Base-by-base conservation (phyloP, 2,888 invertebrate genomes). In the Tuberolachnus salignus region DNA sequence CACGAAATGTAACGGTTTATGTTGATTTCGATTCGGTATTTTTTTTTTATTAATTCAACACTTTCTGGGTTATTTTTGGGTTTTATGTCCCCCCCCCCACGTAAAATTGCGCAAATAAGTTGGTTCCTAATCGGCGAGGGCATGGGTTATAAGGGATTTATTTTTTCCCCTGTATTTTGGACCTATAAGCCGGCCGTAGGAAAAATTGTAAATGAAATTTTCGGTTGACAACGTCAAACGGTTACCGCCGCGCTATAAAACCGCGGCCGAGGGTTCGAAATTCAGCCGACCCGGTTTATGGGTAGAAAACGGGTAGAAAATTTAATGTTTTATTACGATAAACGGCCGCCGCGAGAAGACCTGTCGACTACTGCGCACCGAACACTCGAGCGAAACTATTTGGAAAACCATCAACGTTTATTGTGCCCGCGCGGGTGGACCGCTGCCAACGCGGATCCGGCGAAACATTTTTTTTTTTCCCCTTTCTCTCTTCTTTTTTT, bases 361-460 rank as follows among this genome's bases (percentile, higher is more conserved):
- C 59, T 8, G 57, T 16, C 46, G 46, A 1, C 46, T 34, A 34
- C 6, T 4, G 6, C 34, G 34, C 3, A 26, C 59, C 8, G 16
- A 55, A 10, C 34, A n/a, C 46, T 46, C 9, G 34, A 3, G 34
- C 6, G 34, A 26, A 55, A 70, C 70, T 70, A 70, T 55, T 70
- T 23, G 70, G 42, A 70, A 55, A 70, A 55, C 14, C 53, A 26
- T 42, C 34, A 69, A 67, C 51, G 9, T n/a, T 11, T 11, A 19
- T 34, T 42, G 42, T 42, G 16, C 11, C 6, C 9, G 44, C 70
- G 55, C 55, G 42, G 55, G 55, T 42, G 3, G 55, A 55, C 55
- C 69, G 55, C 53, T 21, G 13, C 19, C 16, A 44, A 8, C 10
- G n/a, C 11, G 21, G 23, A 61, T 66, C n/a, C 16, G 10, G 42